Evolutionary conservation across 2,113 vertebrate genomes (phyloP).

Genomic region (Cololabis saira): DNA sequence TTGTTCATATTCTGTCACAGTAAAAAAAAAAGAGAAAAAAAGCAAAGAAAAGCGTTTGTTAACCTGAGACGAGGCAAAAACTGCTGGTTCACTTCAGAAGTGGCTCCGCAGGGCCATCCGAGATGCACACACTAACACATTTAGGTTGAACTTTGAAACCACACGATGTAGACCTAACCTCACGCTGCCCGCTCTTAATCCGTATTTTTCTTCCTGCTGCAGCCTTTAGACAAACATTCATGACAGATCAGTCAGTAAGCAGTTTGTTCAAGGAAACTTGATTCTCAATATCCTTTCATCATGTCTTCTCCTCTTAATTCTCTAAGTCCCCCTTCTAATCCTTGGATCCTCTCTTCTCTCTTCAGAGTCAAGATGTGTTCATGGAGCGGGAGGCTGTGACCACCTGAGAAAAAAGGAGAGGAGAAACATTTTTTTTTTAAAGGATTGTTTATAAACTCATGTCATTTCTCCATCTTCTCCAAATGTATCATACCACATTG

Average conservation of each 20-base stretch:
- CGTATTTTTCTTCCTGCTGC: conserved; percentile 18
- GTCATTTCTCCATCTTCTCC: too few relatives aligned
- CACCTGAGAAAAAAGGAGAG: conserved; percentile 66
- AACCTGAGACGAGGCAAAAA: neutral
- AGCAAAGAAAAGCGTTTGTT: neutral
- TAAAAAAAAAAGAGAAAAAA: neutral
- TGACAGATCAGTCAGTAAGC: conserved; percentile 43
- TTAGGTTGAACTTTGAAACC: conserved; percentile 18
- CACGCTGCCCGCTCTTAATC: conserved; percentile 26
- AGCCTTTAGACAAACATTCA: conserved; percentile 69
- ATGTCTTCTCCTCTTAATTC: conserved; percentile 47
- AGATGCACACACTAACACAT: neutral
- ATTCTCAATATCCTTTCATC: conserved; percentile 56
- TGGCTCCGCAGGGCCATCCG: neutral
- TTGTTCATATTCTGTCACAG: conserved; percentile 6
- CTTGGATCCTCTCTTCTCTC: conserved; percentile 30
- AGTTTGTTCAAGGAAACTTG: conserved; percentile 65
- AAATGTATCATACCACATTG: too few relatives aligned
- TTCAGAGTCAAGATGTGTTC: conserved; percentile 35
- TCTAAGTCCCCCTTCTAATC: conserved; percentile 45
- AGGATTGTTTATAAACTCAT: too few relatives aligned
- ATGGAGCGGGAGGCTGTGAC: conserved; percentile 66
- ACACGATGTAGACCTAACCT: conserved; percentile 21
- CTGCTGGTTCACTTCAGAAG: neutral
- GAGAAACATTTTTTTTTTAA: conserved; percentile 3